Evolutionary conservation across 2,113 vertebrate species (phyloP).

Genomic region (Lophochroa leadbeateri): DNA sequence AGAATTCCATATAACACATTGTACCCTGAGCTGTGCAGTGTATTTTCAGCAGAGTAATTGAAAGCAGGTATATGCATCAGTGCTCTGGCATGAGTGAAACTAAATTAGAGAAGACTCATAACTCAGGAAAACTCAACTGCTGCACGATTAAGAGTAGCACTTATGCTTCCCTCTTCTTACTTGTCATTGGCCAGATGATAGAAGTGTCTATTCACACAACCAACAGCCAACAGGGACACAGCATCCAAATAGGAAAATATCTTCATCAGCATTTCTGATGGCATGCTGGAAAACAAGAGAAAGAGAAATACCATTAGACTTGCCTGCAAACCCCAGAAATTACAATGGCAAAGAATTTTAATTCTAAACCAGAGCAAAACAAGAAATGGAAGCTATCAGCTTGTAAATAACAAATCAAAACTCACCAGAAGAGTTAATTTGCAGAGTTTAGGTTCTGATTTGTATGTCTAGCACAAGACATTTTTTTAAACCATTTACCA

Average conservation of each 20-base stretch:
- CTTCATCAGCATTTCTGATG: conserved; percentile 83
- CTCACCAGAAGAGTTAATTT: background rate
- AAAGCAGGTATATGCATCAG: background rate
- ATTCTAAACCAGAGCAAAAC: background rate
- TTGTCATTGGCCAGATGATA: conserved; percentile 83
- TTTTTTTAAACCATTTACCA: background rate
- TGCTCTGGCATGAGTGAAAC: background rate
- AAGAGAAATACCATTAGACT: background rate
- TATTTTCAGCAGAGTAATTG: background rate
- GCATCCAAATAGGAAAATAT: conserved; percentile 87
- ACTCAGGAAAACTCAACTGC: background rate
- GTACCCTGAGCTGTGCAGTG: background rate
- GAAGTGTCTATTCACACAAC: conserved; percentile 82
- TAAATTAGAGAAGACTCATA: background rate
- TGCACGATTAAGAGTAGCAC: background rate
- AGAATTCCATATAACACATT: background rate
- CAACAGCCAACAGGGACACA: conserved; percentile 75
- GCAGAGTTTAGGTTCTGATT: background rate
- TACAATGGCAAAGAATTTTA: background rate
- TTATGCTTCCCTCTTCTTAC: conserved; percentile 69
- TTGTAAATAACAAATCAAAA: background rate
- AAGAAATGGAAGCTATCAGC: background rate
- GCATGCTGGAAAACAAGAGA: conserved; percentile 77
- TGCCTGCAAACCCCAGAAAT: background rate
- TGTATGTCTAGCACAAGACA: background rate